Evolutionary conservation across 2,113 vertebrate genomes (phyloP), one percentile per base, ranked within the genome.

Genomic region (Vulpes ferrilata): DNA sequence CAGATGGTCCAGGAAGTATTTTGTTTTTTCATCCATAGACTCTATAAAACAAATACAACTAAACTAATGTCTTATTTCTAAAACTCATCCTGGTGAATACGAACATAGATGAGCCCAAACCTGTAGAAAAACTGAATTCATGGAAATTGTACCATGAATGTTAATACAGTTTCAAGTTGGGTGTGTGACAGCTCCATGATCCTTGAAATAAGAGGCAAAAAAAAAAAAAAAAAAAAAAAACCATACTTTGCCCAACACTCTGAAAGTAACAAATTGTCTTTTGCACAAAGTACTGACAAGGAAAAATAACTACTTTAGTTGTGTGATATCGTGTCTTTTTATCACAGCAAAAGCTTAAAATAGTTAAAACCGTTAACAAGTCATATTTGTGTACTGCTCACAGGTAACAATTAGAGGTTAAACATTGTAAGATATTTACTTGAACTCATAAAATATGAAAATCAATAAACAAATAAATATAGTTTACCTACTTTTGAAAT

Each of bases 401-500:
- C 15, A 79, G 64, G 57, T 67, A 71, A 59, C 17, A 86, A 85
- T n/a, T 78, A 64, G 0, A 93, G 57, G 27, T 90, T 74, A 59
- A 97, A 84, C 8, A 88, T 15, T 6, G 38, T n/a, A 59, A 89
- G 22, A 83, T n/a, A 27, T 79, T 83, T 90, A 93, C 71, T 59
- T 32, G 51, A 94, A 13, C n/a, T 53, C 89, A 84, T 11, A 20
- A 88, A 30, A 94, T 3, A 4, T 4, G 73, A 6, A 71, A 78
- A 32, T 94, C 57, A 67, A 92, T 55, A 96, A 96, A 95, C 1
- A 79, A 95, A 15, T 35, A 76, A 96, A 69, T 17, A 89, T 15
- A 83, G 97, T 98, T 95, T 62, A 98, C 98, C 53, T 98, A 99
- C 99, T 99, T 99, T 99, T 98, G 99, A 99, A 98, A 99, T 99